A percentile compares a stretch with the other conserved stretches of the same genome.
Conservation (phyloP, 2,888 invertebrate species). For the Drosophila lutescens region DNA sequence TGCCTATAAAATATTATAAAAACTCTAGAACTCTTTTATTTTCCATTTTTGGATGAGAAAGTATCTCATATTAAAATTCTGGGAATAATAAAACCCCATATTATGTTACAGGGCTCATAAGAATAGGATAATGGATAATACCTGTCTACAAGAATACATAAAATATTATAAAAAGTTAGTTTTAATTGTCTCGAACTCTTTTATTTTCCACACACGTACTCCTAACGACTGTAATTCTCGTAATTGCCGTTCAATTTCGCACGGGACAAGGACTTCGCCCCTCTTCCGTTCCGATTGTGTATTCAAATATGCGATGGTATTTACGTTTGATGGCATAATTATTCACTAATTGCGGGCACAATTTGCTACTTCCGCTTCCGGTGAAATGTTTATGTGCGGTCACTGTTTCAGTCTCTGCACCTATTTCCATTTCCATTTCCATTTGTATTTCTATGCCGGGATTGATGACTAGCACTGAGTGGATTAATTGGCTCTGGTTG, state of each 20-base stretch:
- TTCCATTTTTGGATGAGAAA: too few relatives aligned
- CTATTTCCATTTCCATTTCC: background rate
- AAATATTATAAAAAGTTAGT: background rate
- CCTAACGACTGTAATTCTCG: conserved; percentile 24
- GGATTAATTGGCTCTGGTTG: conserved; percentile 13
- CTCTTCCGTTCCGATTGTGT: background rate
- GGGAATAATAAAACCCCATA: too few relatives aligned
- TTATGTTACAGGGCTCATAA: too few relatives aligned
- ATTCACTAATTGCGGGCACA: conserved; percentile 63
- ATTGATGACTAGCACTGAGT: conserved; percentile 1
- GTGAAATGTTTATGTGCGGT: conserved; percentile 13
- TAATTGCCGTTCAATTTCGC: conserved; percentile 63
- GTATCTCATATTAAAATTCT: too few relatives aligned
- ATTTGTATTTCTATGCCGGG: background rate
- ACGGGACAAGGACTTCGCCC: background rate
- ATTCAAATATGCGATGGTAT: background rate
- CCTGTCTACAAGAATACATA: too few relatives aligned
- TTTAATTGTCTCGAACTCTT: background rate
- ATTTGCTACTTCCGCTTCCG: conserved; percentile 54
- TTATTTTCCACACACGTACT: conserved; percentile 8
- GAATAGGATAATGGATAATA: too few relatives aligned
- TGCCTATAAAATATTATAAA: too few relatives aligned
- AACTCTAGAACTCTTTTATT: too few relatives aligned
- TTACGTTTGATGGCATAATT: conserved; percentile 57
- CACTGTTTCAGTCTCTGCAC: background rate